Conservation (phyloP, 2,113 vertebrate genomes). For the Sturnus vulgaris region DNA sequence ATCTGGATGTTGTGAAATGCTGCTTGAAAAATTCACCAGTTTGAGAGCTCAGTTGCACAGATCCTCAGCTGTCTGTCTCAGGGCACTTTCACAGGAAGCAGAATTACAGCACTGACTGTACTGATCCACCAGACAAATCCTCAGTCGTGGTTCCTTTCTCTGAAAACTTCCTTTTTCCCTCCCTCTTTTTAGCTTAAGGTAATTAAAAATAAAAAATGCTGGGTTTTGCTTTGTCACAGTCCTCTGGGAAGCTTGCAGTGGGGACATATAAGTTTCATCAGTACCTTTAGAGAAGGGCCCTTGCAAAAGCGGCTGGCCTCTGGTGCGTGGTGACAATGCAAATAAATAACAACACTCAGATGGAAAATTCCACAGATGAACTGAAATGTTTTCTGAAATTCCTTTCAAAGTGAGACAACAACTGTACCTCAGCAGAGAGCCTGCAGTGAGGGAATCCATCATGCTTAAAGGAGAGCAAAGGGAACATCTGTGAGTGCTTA, state of each 20-base stretch:
- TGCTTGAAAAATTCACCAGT: neutral
- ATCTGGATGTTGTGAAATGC: neutral
- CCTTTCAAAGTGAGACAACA: neutral
- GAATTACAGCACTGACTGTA: neutral
- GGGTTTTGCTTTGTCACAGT: neutral
- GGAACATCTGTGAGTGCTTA: constrained; percentile 37
- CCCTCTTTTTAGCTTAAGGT: neutral
- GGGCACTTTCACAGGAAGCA: neutral
- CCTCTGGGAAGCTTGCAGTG: neutral
- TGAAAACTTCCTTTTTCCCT: neutral
- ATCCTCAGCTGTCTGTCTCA: neutral
- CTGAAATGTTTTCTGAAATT: constrained; percentile 6
- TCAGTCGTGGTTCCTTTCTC: neutral
- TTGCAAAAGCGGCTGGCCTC: neutral
- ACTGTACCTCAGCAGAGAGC: neutral
- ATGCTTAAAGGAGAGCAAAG: neutral
- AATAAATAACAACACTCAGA: neutral
- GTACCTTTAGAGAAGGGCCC: neutral
- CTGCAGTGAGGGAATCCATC: neutral
- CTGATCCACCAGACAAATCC: neutral
- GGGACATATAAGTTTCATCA: neutral
- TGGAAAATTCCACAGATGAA: neutral
- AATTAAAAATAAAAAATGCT: neutral
- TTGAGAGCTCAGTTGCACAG: neutral
- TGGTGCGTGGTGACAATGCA: neutral